phyloP scores from a whole-genome alignment of 2,888 invertebrate species.

The Gisinianus flammeolus region DNA sequence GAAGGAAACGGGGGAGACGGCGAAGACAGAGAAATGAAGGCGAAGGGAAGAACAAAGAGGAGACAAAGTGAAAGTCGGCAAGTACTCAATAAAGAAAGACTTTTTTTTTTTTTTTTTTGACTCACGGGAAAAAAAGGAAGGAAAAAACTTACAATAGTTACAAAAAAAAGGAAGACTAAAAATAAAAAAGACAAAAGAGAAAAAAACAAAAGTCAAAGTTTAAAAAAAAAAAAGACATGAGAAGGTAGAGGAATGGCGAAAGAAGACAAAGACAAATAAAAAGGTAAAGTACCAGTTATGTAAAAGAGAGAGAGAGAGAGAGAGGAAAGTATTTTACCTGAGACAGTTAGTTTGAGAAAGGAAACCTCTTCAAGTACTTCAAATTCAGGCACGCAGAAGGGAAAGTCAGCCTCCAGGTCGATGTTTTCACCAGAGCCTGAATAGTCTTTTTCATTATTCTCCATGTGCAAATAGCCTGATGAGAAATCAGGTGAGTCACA shows the following conservation, averaged over 20 bases:
- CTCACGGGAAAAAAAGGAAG: too few relatives aligned
- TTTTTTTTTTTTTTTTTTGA: too few relatives aligned
- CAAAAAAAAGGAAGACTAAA: too few relatives aligned
- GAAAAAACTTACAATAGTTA: too few relatives aligned
- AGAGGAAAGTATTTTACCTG: slow-evolving; percentile 14
- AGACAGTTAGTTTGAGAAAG: slow-evolving; percentile 31
- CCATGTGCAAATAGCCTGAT: slow-evolving; percentile 27
- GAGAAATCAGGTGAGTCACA: slow-evolving; percentile 40
- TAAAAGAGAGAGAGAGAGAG: not conserved
- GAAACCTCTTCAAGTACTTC: slow-evolving; percentile 33
- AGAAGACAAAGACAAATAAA: not conserved
- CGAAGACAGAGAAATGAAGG: not conserved
- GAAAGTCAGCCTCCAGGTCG: slow-evolving; percentile 38
- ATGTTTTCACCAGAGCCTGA: slow-evolving; percentile 31
- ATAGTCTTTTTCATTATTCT: slow-evolving; percentile 34
- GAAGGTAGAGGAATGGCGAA: not conserved
- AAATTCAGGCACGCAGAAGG: slow-evolving; percentile 39
- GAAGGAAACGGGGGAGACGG: not conserved
- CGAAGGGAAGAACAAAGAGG: not conserved
- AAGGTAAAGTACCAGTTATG: not conserved
- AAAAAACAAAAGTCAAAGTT: not conserved
- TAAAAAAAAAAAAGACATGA: not conserved
- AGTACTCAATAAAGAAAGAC: too few relatives aligned
- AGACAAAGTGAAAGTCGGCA: not conserved
- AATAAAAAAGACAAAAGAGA: too few relatives aligned